Conservation (phyloP, 1,140 invertebrate species). For the Holotrichia oblita region DNA sequence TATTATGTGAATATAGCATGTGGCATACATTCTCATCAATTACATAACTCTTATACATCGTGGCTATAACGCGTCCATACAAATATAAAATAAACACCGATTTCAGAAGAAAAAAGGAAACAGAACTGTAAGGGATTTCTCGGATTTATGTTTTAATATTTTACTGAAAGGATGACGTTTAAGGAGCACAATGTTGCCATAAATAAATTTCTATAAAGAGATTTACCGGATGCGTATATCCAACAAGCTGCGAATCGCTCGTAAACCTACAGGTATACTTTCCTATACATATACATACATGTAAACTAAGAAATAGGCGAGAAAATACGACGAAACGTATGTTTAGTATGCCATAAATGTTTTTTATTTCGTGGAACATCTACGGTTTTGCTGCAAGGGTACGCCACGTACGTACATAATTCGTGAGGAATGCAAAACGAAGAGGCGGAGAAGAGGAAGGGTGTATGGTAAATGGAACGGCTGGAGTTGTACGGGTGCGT, state of each 20-base stretch:
- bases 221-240: too few species aligned
- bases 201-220: constrained; percentile 15
- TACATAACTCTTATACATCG: too few species aligned
- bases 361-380: constrained; percentile 1
- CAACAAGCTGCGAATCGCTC: not conserved
- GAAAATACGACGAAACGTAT: constrained; percentile 7
- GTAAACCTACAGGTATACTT: not conserved
- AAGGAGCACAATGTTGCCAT: not conserved
- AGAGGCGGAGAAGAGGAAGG: not conserved
- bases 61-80: not conserved
- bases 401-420: not conserved
- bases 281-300: not conserved
- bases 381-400: not conserved
- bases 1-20: too few species aligned
- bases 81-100: not conserved
- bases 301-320: constrained; percentile 14
- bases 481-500: too few species aligned
- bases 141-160: not conserved
- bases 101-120: not conserved
- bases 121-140: not conserved
- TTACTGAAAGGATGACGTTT: not conserved
- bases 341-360: constrained; percentile 20
- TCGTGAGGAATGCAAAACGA: constrained; percentile 16
- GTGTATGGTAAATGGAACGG: not conserved
- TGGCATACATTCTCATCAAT: too few species aligned